Conservation (phyloP, 2,797 vertebrate species). For the Adrianichthys oophorus region DNA sequence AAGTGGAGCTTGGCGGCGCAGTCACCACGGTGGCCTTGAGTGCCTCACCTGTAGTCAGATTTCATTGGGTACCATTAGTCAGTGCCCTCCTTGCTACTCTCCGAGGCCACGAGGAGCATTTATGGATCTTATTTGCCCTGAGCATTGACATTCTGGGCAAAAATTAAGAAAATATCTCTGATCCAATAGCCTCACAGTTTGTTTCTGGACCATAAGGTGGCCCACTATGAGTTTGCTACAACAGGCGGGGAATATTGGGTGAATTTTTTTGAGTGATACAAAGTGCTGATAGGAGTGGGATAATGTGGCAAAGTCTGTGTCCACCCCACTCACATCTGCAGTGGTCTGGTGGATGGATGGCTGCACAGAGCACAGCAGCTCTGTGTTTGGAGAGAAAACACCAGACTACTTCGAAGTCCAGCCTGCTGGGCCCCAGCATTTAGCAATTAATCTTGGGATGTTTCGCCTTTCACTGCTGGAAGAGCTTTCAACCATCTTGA, state of each 20-base stretch:
- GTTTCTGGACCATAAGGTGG: no score
- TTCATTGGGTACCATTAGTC: slow-evolving; percentile 41
- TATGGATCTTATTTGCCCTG: slow-evolving; percentile 18
- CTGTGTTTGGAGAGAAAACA: slow-evolving; percentile 48
- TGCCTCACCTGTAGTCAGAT: slow-evolving; percentile 48
- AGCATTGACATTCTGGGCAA: slow-evolving; percentile 14
- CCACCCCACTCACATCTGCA: slow-evolving; percentile 58
- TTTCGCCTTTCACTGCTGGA: slow-evolving; percentile 46
- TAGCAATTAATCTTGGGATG: slow-evolving; percentile 71
- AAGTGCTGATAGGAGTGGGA: no score
- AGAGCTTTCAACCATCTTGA: slow-evolving; percentile 54
- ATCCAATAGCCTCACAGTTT: slow-evolving; percentile 10
- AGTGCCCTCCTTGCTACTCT: slow-evolving; percentile 6
- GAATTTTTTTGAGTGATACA: no score
- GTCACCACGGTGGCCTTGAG: slow-evolving; percentile 41
- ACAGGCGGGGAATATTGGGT: no score
- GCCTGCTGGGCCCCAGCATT: slow-evolving; percentile 56
- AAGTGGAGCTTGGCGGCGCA: slow-evolving; percentile 45
- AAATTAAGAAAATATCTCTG: slow-evolving; percentile 5
- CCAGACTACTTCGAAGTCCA: slow-evolving; percentile 70
- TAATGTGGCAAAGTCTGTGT: slow-evolving; percentile 37
- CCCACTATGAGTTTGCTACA: no score
- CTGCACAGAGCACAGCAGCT: slow-evolving; percentile 43
- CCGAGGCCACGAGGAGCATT: slow-evolving; percentile 26
- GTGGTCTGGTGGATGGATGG: slow-evolving; percentile 56